Evolutionary conservation across 2,888 invertebrate species (phyloP).

Genomic region (Galerucella pusilla): DNA sequence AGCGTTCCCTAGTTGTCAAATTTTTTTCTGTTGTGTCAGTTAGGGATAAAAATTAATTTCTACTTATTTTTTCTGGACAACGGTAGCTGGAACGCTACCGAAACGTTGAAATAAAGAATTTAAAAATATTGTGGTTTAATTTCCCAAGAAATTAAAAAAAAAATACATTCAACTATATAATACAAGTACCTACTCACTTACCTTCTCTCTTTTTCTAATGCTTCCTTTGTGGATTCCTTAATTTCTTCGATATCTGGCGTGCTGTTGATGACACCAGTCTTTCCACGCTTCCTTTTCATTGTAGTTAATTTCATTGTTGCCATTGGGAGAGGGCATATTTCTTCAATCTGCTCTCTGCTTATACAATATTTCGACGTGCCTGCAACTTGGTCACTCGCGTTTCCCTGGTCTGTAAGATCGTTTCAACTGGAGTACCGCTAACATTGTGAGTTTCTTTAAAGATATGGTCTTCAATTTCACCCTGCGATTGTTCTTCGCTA

Average conservation of each 20-base stretch:
- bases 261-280: slow-evolving; percentile 17
- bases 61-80: too few species aligned
- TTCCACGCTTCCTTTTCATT: slow-evolving; percentile 16
- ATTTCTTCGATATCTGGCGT: slow-evolving; percentile 26
- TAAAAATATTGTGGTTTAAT: too few species aligned
- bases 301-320: background rate
- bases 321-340: background rate
- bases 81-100: too few species aligned
- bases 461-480: background rate
- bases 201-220: slow-evolving; percentile 4
- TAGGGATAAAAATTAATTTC: too few species aligned
- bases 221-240: slow-evolving; percentile 4
- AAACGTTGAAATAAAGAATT: too few species aligned
- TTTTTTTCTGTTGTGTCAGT: too few species aligned
- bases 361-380: background rate
- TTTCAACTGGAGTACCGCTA: background rate
- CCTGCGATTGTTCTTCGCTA: slow-evolving; percentile 5
- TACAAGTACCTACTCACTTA: too few species aligned
- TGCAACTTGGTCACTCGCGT: background rate
- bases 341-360: slow-evolving; percentile 3
- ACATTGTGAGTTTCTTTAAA: background rate
- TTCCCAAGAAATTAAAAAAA: too few species aligned
- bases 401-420: background rate
- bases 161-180: too few species aligned
- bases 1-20: too few species aligned